Base-by-base conservation (phyloP, 2,888 invertebrate species). In the Callyntrura guangdongensis region DNA sequence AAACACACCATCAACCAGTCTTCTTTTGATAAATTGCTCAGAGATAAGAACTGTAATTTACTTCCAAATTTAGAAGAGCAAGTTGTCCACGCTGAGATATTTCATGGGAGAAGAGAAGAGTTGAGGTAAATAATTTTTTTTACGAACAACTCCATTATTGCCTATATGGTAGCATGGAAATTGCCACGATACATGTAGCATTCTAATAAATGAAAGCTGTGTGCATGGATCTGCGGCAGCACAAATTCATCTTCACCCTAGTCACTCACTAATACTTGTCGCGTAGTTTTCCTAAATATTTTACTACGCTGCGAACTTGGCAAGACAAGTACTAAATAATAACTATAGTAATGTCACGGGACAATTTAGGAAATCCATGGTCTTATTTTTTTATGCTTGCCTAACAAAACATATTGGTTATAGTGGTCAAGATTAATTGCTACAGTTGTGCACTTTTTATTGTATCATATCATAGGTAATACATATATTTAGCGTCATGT, bases 1-100 rank as follows among this genome's bases (percentile, higher is more conserved):
- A 69, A 69, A 69, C 64, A 69, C 69, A 36, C 36, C 61, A 61
- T 61, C 27, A 64, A n/a, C 14, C 69, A 67, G 14, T 67, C 67
- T 67, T 17, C 36, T 81, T 81, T 61, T 81, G 61, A 59, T 81
- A 81, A 81, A 81, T 81, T 59, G 45, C 61, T 14, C 36, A 25
- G 17, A 59, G 59, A 64, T 59, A 86, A 69, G 64, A 61, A 12
- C 72, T 74, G 74, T 72, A 89, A 89, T 83, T 89, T 89, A 61
- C 56, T 72, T 89, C 88, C 88, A 83, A 83, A 89, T 89, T 89
- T 89, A 89, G 88, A 72, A 47, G 59, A 45, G 27, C 74, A 59
- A 61, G 27, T 85, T 85, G 64, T 85, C 74, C 74, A 49, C 45
- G 49, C 61, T 61, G 61, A 22, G 36, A 74, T 59, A 72, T 74